A percentile compares a stretch with the other conserved stretches of the same genome.
These are phyloP conservation scores for Burhinus bistriatus DNA, from an alignment of 2,113 vertebrate genomes.

Conservation along the genomic window DNA sequence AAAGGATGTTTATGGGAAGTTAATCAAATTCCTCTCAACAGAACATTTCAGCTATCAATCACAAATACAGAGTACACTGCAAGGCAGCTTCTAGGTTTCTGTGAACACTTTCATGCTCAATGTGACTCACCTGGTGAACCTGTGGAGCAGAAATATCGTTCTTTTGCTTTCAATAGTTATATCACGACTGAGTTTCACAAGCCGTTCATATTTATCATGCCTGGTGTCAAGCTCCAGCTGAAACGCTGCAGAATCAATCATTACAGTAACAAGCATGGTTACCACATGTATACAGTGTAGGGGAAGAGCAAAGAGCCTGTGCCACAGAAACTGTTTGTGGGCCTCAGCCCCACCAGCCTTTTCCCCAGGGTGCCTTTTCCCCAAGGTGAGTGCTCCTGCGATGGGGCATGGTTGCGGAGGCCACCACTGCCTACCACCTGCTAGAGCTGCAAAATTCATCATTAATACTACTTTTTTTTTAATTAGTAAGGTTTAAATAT, in stretches of 20 bases:
- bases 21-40: background rate
- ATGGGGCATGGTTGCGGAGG: accelerated
- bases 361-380: background rate
- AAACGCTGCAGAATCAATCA: slow-evolving; percentile 77
- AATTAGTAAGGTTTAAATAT: background rate
- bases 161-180: slow-evolving; percentile 98
- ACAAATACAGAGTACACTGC: background rate
- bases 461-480: background rate
- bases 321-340: background rate
- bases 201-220: slow-evolving; percentile 93
- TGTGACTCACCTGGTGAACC: slow-evolving; percentile 85
- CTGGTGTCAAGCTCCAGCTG: slow-evolving; percentile 92
- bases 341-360: background rate
- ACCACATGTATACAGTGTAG: accelerated
- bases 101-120: accelerated
- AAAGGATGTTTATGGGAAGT: background rate
- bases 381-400: accelerated
- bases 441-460: background rate
- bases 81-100: background rate
- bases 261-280: background rate
- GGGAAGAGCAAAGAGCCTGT: background rate
- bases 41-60: background rate
- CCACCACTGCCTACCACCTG: background rate
- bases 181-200: slow-evolving; percentile 95
- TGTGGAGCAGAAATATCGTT: slow-evolving; percentile 93